Base-by-base conservation (phyloP, 2,113 vertebrate genomes). In the Rynchops niger region DNA sequence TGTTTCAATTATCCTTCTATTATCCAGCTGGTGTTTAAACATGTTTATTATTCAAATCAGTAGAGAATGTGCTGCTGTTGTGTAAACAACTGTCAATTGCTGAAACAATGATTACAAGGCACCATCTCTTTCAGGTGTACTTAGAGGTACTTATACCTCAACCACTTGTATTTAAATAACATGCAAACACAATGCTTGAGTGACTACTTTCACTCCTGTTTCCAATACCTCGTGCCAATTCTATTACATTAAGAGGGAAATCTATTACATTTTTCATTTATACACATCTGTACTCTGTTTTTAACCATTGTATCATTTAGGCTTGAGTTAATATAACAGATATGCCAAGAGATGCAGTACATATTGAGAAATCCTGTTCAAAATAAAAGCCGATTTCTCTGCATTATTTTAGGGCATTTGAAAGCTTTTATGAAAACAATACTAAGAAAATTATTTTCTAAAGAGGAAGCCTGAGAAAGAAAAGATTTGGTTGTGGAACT, bases 41-140 rank as follows among this genome's bases (percentile, higher is more conserved):
- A 94, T 98, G 98, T 98, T 98, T 98, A 98, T 98, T 98, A 98
- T 98, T 98, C 98, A 98, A 98, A 98, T 98, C 98, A 98, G 98
- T 97, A 94, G 98, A 96, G 97, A 98, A 98, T 98, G 98, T 98
- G 97, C 97, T 98, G 97, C 98, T 98, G 98, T 99, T 99, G 98
- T 98, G 98, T 98, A 99, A 99, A 99, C 98, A 99, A 98, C 98
- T 98, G 98, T 98, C 98, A 98, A 98, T 98, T 98, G 98, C 97
- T 97, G 98, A 98, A 98, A 98, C 98, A 98, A 98, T 98, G 98
- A 98, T 98, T 98, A 98, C 98, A 98, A 98, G 98, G 97, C 98
- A 98, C 97, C 98, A 96, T 98, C 96, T 97, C 98, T 98, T 98
- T 98, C 98, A 99, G 98, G 98, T 99, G 98, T 98, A 98, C 98